Evolutionary conservation across 2,888 invertebrate genomes (phyloP), one percentile per base, ranked within the genome.

Genomic region (Congeria kusceri): DNA sequence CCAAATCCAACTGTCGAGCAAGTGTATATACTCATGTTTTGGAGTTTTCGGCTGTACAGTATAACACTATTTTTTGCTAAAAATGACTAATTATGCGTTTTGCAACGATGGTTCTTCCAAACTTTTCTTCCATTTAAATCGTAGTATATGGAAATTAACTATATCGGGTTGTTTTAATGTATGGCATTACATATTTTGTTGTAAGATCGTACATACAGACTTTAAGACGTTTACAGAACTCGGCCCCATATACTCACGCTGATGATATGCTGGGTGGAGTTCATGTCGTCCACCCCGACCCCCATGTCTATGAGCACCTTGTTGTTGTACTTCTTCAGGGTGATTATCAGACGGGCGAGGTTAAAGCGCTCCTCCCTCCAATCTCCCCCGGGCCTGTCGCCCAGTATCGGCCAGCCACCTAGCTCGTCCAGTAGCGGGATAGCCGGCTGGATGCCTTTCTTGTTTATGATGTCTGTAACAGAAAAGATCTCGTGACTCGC

Each of bases 211-310:
- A n/a, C n/a, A n/a, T n/a, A n/a, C n/a, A n/a, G n/a, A n/a, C n/a
- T n/a, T n/a, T n/a, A n/a, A n/a, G n/a, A n/a, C n/a, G n/a, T n/a
- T n/a, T n/a, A n/a, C n/a, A n/a, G n/a, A n/a, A n/a, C n/a, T n/a
- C n/a, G n/a, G n/a, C n/a, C n/a, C 39, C 39, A 39, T 15, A 15
- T 39, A 59, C 85, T 84, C 91, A 97, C 97, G 96, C 97, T 96
- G 89, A 98, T 95, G 92, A 98, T 96, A 94, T 97, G 96, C 87
- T 95, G 95, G 39, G 97, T 96, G 81, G 97, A 97, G 94, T 98
- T 97, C 94, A 97, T 97, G 94, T 97, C 97, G 92, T 98, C 98
- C 0, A 97, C 96, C 1, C 96, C 96, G 83, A 98, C 96, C 66
- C 81, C 86, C 53, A 88, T 77, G 64, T 85, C 76, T 56, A 92